phyloP scores from a whole-genome alignment of 53 echinoderm and acorn worm species.

The Arbacia lixula region DNA sequence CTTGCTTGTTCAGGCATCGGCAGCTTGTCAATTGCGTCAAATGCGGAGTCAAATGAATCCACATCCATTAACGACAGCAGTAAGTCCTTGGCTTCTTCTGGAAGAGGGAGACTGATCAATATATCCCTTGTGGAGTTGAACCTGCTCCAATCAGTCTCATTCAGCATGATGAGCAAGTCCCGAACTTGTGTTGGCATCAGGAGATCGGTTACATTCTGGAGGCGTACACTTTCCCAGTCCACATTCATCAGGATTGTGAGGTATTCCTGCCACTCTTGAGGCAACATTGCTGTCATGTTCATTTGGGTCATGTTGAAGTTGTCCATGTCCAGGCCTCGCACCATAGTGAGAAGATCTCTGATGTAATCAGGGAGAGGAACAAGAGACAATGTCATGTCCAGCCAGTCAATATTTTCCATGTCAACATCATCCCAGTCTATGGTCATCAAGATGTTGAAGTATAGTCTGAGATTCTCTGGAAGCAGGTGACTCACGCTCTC shows the following conservation, averaged over 20 bases:
- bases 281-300: constrained; percentile 28
- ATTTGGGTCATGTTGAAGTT: background rate
- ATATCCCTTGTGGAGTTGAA: background rate
- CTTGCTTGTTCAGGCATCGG: background rate
- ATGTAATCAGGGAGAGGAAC: constrained; percentile 30
- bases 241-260: constrained; percentile 4
- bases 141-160: constrained; percentile 15
- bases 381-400: background rate
- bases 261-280: constrained; percentile 33
- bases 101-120: constrained; percentile 2
- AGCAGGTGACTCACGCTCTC: background rate
- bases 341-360: constrained; percentile 10
- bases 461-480: background rate
- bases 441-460: background rate
- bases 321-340: background rate
- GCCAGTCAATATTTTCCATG: background rate
- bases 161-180: constrained; percentile 19
- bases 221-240: constrained; percentile 5
- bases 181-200: constrained; percentile 12
- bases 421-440: constrained; percentile 11
- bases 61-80: too few relatives aligned
- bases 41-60: background rate
- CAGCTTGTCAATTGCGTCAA: background rate
- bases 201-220: constrained; percentile 12
- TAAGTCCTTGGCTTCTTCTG: background rate